phyloP scores from a whole-genome alignment of 2,888 invertebrate species.

The Germaria angustata region DNA sequence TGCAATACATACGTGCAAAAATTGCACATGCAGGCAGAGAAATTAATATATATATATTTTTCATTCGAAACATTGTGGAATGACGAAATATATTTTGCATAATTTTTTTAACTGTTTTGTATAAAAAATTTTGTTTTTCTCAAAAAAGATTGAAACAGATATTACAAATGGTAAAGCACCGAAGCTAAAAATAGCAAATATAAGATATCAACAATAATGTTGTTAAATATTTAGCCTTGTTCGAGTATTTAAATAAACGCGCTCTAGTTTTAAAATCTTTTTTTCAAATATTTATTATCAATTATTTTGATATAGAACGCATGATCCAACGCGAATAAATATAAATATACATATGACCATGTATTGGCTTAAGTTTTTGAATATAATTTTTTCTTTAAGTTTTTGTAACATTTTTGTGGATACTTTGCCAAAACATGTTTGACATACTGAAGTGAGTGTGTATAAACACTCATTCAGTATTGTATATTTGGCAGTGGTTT shows the following conservation, averaged over 20 bases:
- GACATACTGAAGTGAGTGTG: constrained; percentile 56
- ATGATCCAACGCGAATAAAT: neutral
- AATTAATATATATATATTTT: neutral
- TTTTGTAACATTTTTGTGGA: constrained; percentile 33
- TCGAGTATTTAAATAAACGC: constrained; percentile 45
- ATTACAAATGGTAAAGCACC: constrained; percentile 13
- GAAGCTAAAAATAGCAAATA: constrained; percentile 20
- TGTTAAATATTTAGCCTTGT: constrained; percentile 44
- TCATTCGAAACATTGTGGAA: constrained; percentile 21
- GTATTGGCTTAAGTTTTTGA: constrained; percentile 29
- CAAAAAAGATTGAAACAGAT: neutral
- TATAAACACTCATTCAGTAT: constrained; percentile 32
- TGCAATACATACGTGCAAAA: neutral
- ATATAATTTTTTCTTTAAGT: neutral
- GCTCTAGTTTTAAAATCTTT: neutral
- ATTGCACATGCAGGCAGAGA: constrained; percentile 24
- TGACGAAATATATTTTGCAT: too few species aligned
- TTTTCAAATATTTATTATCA: neutral
- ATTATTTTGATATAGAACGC: neutral
- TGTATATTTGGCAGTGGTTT: constrained; percentile 52
- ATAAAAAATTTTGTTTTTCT: constrained; percentile 24
- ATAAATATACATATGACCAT: neutral
- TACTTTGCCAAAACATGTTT: constrained; percentile 63
- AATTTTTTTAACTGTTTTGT: too few species aligned
- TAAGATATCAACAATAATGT: constrained; percentile 22